These are phyloP conservation scores for Eciton burchellii DNA, from an alignment of 1,140 invertebrate species.

Conservation along the genomic window DNA sequence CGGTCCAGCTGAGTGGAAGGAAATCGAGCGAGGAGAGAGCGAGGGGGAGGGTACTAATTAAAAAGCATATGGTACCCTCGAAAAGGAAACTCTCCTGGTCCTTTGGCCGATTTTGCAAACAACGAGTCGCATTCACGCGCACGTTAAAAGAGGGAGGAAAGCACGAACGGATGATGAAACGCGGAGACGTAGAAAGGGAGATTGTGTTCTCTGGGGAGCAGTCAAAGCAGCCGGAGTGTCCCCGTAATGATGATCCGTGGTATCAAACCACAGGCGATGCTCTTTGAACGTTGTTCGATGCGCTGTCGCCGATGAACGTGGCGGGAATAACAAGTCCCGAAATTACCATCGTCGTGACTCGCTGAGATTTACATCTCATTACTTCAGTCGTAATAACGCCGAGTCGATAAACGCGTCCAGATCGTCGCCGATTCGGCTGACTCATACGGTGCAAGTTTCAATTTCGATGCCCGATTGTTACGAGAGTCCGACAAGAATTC, in stretches of 20 bases:
- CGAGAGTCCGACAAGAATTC: no score
- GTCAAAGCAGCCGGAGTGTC: constrained; percentile 81
- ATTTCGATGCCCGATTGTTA: no score
- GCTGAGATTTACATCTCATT: background rate
- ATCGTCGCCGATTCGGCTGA: no score
- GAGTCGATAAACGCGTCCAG: no score
- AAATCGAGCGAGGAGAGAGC: background rate
- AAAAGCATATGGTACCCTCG: constrained; percentile 77
- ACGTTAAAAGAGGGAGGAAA: constrained; percentile 64
- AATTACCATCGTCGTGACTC: background rate
- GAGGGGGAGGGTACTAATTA: constrained; percentile 73
- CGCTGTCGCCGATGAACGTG: constrained; percentile 41
- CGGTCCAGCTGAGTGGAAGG: background rate
- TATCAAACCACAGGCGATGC: constrained; percentile 81
- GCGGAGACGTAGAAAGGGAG: constrained; percentile 79
- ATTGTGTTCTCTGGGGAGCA: constrained; percentile 85
- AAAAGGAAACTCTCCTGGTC: constrained; percentile 76
- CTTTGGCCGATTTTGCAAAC: constrained; percentile 82
- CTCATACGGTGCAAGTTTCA: no score
- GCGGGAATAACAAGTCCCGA: background rate
- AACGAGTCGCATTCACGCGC: constrained; percentile 72
- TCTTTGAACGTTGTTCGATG: constrained; percentile 71
- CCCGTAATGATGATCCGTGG: constrained; percentile 83
- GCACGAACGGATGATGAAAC: constrained; percentile 66
- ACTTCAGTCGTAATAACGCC: background rate